Base-by-base conservation (phyloP, 2,113 vertebrate genomes). In the Orientallactaga bullata region DNA sequence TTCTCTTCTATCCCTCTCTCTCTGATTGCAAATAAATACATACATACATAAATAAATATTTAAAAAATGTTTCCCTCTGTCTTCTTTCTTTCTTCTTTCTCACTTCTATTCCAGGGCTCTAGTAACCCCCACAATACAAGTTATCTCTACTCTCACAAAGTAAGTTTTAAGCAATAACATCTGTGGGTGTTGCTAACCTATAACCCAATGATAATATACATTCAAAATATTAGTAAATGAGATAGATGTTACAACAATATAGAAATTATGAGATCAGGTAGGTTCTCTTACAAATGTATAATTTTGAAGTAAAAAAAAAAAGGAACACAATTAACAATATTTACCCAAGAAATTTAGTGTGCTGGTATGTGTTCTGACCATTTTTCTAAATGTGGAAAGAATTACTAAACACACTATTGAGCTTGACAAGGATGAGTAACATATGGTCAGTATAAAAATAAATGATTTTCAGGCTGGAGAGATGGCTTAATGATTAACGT, bases 41-140 rank as follows among this genome's bases (percentile, higher is more conserved):
- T n/a, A n/a, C n/a, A n/a, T n/a, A n/a, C n/a, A n/a, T n/a, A n/a
- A n/a, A n/a, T n/a, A n/a, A n/a, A n/a, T n/a, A n/a, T n/a, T n/a
- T n/a, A n/a, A n/a, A n/a, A n/a, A n/a, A n/a, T n/a, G n/a, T n/a
- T 17, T 24, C 69, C 68, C 6, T 71, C 26, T 39, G 7, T 63
- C 51, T 88, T 37, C 16, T 51, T 63, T 30, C 17, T 69, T 58
- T 24, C 32, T n/a, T 51, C 7, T 13, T 4, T 83, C 26, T 91
- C 47, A 35, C 17, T 20, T 37, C 68, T 10, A 35, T 9, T 2
- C 23, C 42, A 91, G 10, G 65, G 15, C 35, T 78, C 6, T 23
- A 42, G 11, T 24, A 0, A 2, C 10, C 26, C 15, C n/a, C 32
- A 9, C 5, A 74, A 10, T 30, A 5, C 12, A 3, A 7, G 20